Evolutionary conservation across 2,888 invertebrate species (phyloP), one percentile per base, ranked within the genome.

Genomic region (Lycophotia porphyrea): DNA sequence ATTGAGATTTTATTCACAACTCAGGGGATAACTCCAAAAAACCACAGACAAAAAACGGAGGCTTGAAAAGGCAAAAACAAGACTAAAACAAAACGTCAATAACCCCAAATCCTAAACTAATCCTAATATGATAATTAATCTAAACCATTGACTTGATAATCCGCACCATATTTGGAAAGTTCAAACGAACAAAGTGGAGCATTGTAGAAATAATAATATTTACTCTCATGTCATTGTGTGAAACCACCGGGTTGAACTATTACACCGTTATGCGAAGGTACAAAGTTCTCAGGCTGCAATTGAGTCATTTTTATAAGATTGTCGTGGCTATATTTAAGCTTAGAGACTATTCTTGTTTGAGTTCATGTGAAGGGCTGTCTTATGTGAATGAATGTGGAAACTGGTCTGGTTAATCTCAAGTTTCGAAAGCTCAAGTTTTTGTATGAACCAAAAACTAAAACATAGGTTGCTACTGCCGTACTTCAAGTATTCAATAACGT

Each of bases 221-320:
- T 81, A 74, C 73, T 76, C 80, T 72, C 72, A 21, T 71, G 75
- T 86, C 86, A 82, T 80, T 77, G 84, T 86, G 71, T 74, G 71
- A 82, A 75, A 78, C 76, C 73, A 86, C 52, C 64, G 63, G 64
- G 68, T 79, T 79, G 75, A 72, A 86, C 80, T 86, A 73, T 75
- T 69, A 65, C 73, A 82, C 80, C 74, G 80, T 86, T 86, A 86
- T 64, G 52, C 71, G 70, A 3, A 73, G 74, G 72, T 58, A 81
- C 49, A 75, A 82, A 31, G 76, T 76, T 83, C 80, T 71, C 84
- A 74, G 71, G 74, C 71, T 24, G 69, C 69, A 76, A 80, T 74
- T 76, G 76, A 84, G 65, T 84, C 66, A 83, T 83, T 71, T 76
- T 76, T 74, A 55, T 60, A 71, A 36, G 73, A 83, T 71, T 69